A percentile compares a stretch with the other conserved stretches of the same genome.
These are phyloP conservation scores for Tiaroga cobitis DNA, from an alignment of 2,797 vertebrate species.

Conservation along the genomic window DNA sequence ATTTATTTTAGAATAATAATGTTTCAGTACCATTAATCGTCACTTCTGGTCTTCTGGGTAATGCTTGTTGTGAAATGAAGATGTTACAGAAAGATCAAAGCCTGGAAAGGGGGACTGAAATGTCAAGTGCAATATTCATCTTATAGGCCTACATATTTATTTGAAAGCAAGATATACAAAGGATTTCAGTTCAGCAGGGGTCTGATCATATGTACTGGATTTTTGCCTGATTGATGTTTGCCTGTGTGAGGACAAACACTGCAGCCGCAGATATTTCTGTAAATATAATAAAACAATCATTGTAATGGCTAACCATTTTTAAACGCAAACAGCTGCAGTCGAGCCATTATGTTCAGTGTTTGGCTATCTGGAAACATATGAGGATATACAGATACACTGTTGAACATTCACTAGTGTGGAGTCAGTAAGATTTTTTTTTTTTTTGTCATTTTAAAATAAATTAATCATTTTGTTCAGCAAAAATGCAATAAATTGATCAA, in stretches of 20 bases:
- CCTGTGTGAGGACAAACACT: neutral
- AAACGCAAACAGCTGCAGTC: conserved; percentile 5
- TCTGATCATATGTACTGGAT: conserved; percentile 4
- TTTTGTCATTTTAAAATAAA: neutral
- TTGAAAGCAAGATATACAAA: neutral
- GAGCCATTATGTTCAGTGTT: conserved; percentile 1
- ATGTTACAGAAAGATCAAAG: neutral
- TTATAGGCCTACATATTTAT: neutral
- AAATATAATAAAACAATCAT: conserved; percentile 28
- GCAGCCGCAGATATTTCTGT: neutral
- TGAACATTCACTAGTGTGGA: neutral
- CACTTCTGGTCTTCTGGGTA: neutral
- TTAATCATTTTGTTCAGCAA: neutral
- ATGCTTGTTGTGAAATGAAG: conserved; percentile 1
- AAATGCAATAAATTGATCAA: neutral
- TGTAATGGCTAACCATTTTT: conserved; percentile 12
- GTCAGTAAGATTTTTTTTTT: neutral
- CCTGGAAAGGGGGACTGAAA: neutral
- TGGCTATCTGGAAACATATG: neutral
- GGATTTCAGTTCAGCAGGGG: neutral
- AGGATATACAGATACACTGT: neutral
- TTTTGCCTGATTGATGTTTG: too few relatives aligned
- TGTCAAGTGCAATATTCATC: conserved; percentile 5
- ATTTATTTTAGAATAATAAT: neutral
- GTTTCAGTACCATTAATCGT: neutral